Conservation (phyloP, 2,113 vertebrate genomes). For the Redunca redunca region DNA sequence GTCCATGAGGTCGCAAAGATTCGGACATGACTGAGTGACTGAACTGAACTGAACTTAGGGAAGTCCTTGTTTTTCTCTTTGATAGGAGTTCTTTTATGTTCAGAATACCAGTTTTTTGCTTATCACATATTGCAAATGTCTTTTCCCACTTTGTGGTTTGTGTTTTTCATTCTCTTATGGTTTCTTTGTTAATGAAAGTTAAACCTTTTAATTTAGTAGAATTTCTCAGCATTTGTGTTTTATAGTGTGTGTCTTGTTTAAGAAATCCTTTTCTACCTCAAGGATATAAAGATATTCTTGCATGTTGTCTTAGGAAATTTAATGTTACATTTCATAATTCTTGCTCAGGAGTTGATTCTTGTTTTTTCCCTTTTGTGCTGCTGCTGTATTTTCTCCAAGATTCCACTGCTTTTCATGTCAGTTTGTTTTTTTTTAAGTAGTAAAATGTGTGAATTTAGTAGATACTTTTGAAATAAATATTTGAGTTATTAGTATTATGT, state of each 20-base stretch:
- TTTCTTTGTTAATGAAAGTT: slow-evolving; percentile 10
- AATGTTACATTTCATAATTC: neutral
- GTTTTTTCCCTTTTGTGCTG: neutral
- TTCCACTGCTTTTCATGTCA: neutral
- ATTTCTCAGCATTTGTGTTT: neutral
- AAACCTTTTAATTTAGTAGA: neutral
- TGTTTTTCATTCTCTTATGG: neutral
- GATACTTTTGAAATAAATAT: neutral
- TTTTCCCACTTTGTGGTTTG: neutral
- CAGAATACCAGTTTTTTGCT: neutral
- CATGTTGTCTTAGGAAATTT: neutral
- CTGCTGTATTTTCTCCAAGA: neutral
- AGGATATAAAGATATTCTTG: neutral
- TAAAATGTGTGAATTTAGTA: slow-evolving; percentile 7
- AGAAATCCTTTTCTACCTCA: neutral
- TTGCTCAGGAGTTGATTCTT: neutral
- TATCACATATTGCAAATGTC: neutral
- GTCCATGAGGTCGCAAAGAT: neutral
- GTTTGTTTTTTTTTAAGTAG: neutral
- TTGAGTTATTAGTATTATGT: neutral
- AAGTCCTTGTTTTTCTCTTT: neutral
- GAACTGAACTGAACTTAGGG: neutral
- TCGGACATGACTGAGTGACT: neutral
- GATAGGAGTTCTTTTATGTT: neutral
- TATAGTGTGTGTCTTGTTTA: neutral